Evolutionary conservation across 2,113 vertebrate species (phyloP), one percentile per base, ranked within the genome.

Genomic region (Alexandromys fortis): DNA sequence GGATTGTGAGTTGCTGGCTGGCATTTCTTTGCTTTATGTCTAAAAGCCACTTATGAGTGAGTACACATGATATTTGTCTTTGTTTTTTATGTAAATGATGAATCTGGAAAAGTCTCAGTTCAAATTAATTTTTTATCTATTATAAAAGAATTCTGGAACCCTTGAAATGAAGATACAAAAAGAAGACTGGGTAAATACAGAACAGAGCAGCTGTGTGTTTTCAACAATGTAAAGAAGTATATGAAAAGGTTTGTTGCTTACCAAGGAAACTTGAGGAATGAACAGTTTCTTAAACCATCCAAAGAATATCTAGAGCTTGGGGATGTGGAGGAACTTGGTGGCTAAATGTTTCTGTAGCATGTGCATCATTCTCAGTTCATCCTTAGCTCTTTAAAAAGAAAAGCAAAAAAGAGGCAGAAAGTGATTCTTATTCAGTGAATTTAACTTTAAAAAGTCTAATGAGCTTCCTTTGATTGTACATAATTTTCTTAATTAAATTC

Each of bases 211-310:
- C 98, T 99, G 42, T 99, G 99, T 95, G 99, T 99, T 95, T 98
- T 99, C 11, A 99, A 99, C 98, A 99, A 99, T 87, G 98, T 99
- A 97, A 99, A 98, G 98, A 98, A 99, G 97, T 99, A 99, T 98
- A 98, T 99, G 97, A 99, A 99, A 97, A 99, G 99, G 98, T 99
- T 99, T 97, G 98, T 99, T 78, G 98, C 99, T 7, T 99, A 99
- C 98, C 99, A 99, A 93, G 99, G 99, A 99, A 97, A 98, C 98
- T 7, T 98, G 97, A 98, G 79, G 99, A 98, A 98, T 98, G 98
- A 94, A 89, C 95, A 90, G 96, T 78, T 85, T 88, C 98, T 96
- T 98, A 97, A 98, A 96, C 86, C 92, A 89, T 14, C 45, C 8
- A 93, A 86, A 90, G 92, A 95, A 30, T 67, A 14, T 98, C 7